A percentile compares a stretch with the other conserved stretches of the same genome.
These are phyloP conservation scores for Apotomis betuletana DNA, from an alignment of 2,888 invertebrate species.

Conservation along the genomic window DNA sequence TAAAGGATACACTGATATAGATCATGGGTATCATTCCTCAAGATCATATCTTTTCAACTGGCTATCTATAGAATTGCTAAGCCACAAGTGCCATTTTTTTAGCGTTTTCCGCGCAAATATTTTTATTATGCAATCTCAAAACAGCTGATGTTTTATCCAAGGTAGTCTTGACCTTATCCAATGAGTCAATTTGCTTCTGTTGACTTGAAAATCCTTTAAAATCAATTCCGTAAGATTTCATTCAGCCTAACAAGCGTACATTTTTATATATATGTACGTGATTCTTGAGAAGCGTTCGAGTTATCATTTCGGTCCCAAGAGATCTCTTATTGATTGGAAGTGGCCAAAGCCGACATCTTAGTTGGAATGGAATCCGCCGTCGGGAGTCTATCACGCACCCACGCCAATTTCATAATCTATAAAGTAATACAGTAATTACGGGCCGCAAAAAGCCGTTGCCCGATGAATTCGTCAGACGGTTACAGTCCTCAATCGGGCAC, in stretches of 20 bases:
- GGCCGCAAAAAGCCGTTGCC: constrained; percentile 79
- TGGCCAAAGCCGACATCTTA: background rate
- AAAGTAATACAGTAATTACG: constrained; percentile 78
- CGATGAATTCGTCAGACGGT: constrained; percentile 84
- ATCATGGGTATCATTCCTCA: too few relatives aligned
- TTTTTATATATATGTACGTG: background rate
- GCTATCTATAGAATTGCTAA: too few relatives aligned
- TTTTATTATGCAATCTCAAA: too few relatives aligned
- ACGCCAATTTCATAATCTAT: constrained; percentile 52
- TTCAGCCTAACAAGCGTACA: too few relatives aligned
- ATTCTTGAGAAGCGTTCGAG: background rate
- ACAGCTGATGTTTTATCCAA: too few relatives aligned
- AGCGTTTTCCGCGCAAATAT: too few relatives aligned
- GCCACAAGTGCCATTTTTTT: too few relatives aligned
- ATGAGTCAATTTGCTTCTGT: background rate
- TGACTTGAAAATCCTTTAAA: too few relatives aligned
- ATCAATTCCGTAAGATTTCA: too few relatives aligned
- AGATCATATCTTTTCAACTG: too few relatives aligned
- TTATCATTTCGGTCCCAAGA: background rate
- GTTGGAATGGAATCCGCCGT: background rate
- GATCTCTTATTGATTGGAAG: background rate
- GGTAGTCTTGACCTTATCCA: background rate
- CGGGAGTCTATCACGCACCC: constrained; percentile 29
- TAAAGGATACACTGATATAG: too few relatives aligned
- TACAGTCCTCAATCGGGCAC: constrained; percentile 84